Percentiles rank a stretch among this genome's conserved stretches.
Conservation (phyloP, 2,113 vertebrate genomes). For the Tragelaphus strepsiceros region DNA sequence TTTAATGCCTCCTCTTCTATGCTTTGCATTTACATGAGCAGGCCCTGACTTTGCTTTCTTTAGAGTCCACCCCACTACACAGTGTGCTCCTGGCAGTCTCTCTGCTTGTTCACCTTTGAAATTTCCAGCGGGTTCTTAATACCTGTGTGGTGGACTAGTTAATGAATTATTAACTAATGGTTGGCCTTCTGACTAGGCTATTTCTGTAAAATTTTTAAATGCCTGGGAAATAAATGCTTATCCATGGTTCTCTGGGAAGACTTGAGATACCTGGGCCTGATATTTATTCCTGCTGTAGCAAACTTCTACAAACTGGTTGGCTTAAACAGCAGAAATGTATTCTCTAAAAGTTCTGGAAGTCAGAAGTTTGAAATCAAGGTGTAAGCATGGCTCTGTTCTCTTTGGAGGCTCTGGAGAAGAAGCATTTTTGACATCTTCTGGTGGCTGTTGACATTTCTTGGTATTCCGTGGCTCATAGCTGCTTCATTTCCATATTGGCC, state of each 20-base stretch:
- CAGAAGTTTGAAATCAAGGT: neutral
- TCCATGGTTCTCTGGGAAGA: neutral
- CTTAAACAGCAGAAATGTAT: neutral
- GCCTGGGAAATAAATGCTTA: neutral
- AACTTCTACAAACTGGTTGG: neutral
- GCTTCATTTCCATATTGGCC: neutral
- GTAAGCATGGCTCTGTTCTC: neutral
- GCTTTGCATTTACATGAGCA: neutral
- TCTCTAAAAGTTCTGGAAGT: neutral
- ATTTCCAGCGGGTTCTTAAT: neutral
- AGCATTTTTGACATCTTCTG: neutral
- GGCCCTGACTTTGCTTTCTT: neutral
- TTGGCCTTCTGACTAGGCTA: neutral
- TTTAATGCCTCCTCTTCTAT: neutral
- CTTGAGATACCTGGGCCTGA: neutral
- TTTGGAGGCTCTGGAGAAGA: neutral
- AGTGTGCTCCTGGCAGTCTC: neutral
- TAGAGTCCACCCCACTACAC: neutral
- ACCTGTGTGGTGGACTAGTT: neutral
- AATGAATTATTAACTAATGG: neutral
- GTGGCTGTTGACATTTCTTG: neutral
- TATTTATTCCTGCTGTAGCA: neutral
- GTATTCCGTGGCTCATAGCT: neutral
- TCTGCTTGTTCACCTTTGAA: neutral
- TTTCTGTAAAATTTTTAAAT: slow-evolving; percentile 4